Base-by-base conservation (phyloP, 2,888 invertebrate genomes). In the Agrilus mali region DNA sequence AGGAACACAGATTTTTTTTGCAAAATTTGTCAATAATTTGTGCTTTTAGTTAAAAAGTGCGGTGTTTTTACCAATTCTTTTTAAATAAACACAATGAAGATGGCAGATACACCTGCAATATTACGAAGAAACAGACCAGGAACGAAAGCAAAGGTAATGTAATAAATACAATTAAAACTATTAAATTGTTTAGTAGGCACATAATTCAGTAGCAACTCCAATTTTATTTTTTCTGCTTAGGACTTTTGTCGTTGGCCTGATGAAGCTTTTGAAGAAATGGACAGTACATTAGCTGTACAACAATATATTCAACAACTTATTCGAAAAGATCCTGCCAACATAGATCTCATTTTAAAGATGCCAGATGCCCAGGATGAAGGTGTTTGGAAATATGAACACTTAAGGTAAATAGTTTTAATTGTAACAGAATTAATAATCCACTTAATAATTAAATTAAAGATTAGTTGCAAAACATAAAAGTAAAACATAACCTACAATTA, bases 341-440 rank as follows among this genome's bases (percentile, higher is more conserved):
- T 97, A 46, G 95, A 95, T 58, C 76, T 86, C 45, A 96, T 98
- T 59, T 71, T 99, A 40, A 90, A 85, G 58, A 93, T 96, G 73
- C 98, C 98, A 2, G 95, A 96, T 55, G 85, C 88, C 15, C 95
- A 96, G 68, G 96, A 97, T 64, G 95, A 96, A 67, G 96, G 97
- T 33, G 97, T 98, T 39, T 98, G 98, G 98, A 98, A 98, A 70
- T 98, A 98, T 66, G 98, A 98, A 71, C 98, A 98, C 72, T 75
- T 98, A 46, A 78, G 88, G 87, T 86, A 66, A 31, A 20, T 7
- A 33, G 7, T 7, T 17, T 17, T 14, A 17, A 8, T 7, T 17
- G 7, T 4, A 37, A 31, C 16, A 22, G n/a, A 35, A 35, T 15
- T 35, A 12, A 35, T 3, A 2, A 7, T 8, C 35, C 4, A 35